phyloP scores from a whole-genome alignment of 2,797 vertebrate species.

The Sebastes nivosus region DNA sequence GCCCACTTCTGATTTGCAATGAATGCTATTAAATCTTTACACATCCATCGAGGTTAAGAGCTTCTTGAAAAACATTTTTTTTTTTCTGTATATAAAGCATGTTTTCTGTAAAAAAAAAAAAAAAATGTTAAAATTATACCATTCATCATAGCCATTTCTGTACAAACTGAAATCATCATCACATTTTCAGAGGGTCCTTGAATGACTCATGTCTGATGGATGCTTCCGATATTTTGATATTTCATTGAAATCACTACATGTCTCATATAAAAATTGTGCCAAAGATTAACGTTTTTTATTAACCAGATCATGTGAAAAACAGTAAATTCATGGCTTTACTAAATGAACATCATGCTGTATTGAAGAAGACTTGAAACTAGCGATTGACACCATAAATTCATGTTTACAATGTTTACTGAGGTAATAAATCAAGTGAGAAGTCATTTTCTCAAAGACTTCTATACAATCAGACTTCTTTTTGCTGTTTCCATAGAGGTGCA shows the following conservation, averaged over 20 bases:
- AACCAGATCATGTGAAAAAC: background rate
- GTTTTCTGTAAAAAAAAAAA: background rate
- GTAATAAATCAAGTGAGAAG: too few relatives aligned
- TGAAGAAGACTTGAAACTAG: too few relatives aligned
- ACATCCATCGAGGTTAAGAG: background rate
- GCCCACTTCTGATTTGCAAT: background rate
- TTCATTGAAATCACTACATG: background rate
- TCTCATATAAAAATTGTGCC: background rate
- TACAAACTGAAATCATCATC: background rate
- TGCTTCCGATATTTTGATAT: background rate
- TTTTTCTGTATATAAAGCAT: background rate
- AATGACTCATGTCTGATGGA: background rate
- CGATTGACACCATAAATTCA: too few relatives aligned
- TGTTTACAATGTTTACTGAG: too few relatives aligned
- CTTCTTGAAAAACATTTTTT: background rate
- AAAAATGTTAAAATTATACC: background rate
- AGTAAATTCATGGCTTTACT: background rate
- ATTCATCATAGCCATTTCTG: background rate
- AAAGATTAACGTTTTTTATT: background rate
- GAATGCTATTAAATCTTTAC: background rate
- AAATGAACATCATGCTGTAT: too few relatives aligned
- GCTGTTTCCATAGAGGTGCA: too few relatives aligned
- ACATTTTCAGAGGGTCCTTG: background rate
- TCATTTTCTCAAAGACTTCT: too few relatives aligned
- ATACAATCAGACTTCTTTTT: too few relatives aligned